Conservation (phyloP, 1,140 invertebrate genomes). For the Trichomalopsis sarcophagae region DNA sequence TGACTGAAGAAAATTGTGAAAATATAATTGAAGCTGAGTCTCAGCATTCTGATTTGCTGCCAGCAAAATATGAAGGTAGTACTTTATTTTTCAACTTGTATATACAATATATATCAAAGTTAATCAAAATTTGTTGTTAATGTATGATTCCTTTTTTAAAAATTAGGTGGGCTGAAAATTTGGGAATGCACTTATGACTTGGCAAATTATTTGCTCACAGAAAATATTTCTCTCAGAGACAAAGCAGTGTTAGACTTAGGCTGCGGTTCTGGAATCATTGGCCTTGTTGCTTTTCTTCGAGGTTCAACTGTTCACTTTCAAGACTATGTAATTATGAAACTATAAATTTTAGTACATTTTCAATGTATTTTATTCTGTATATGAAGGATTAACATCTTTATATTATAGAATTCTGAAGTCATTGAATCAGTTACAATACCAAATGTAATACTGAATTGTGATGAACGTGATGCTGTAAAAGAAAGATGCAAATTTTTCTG, state of each 20-base stretch:
- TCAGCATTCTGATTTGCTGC: constrained; percentile 82
- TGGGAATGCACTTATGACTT: constrained; percentile 93
- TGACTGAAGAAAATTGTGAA: constrained; percentile 64
- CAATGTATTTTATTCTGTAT: constrained; percentile 55
- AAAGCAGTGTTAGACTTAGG: constrained; percentile 87
- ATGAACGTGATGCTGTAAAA: constrained; percentile 69
- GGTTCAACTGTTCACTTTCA: constrained; percentile 88
- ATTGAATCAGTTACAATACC: constrained; percentile 84
- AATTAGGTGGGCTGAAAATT: constrained; percentile 88
- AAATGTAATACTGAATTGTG: constrained; percentile 84
- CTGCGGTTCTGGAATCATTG: constrained; percentile 89
- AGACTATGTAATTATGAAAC: constrained; percentile 86
- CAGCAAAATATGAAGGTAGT: constrained; percentile 84
- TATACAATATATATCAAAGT: no score
- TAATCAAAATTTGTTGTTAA: constrained; percentile 48
- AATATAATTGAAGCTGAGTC: constrained; percentile 78
- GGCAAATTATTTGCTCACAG: constrained; percentile 77
- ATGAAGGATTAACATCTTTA: constrained; percentile 17
- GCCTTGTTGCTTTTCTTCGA: constrained; percentile 81
- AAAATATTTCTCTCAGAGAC: constrained; percentile 71
- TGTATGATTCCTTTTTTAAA: constrained; percentile 48
- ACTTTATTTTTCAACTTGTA: constrained; percentile 26
- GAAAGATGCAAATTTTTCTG: constrained; percentile 81
- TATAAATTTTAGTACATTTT: constrained; percentile 54
- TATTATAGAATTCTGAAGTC: constrained; percentile 86